phyloP scores from a whole-genome alignment of 2,888 invertebrate genomes.

The Zygothrica quintamaculata region DNA sequence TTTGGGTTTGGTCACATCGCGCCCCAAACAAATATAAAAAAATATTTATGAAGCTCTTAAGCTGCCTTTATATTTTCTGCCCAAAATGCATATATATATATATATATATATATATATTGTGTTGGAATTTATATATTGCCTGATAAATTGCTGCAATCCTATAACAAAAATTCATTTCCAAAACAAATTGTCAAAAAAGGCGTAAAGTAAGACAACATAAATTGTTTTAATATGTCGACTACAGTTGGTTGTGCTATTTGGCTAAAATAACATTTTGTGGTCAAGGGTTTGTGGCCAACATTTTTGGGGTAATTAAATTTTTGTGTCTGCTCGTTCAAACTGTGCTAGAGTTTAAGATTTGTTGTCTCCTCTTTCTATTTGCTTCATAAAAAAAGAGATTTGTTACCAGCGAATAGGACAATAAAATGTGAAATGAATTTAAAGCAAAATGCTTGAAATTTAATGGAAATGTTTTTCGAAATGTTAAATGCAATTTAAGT shows the following conservation, averaged over 20 bases:
- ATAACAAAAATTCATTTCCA: not conserved
- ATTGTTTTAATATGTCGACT: constrained; percentile 22
- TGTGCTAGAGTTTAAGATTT: too few relatives aligned
- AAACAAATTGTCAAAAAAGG: not conserved
- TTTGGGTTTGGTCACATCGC: constrained; percentile 4
- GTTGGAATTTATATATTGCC: constrained; percentile 12
- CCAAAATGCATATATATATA: constrained; percentile 15
- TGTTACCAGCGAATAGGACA: constrained; percentile 15
- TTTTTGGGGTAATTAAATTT: constrained; percentile 49
- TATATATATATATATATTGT: constrained; percentile 10
- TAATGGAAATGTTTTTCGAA: constrained; percentile 48
- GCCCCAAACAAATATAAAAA: constrained; percentile 27
- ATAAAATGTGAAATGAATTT: constrained; percentile 32
- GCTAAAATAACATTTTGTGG: not conserved
- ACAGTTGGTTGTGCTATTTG: constrained; percentile 2
- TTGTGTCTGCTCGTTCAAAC: constrained; percentile 55
- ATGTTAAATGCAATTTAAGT: constrained; percentile 37
- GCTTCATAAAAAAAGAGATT: constrained; percentile 26
- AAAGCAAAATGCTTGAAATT: constrained; percentile 28
- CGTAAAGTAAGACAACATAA: constrained; percentile 3
- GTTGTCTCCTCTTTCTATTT: too few relatives aligned
- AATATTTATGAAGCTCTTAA: constrained; percentile 34
- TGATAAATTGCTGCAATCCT: not conserved
- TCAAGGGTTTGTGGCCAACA: constrained; percentile 37
- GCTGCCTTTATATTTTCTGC: constrained; percentile 27